These are phyloP conservation scores for Pontoporia blainvillei DNA, from an alignment of 2,113 vertebrate species.

Conservation along the genomic window DNA sequence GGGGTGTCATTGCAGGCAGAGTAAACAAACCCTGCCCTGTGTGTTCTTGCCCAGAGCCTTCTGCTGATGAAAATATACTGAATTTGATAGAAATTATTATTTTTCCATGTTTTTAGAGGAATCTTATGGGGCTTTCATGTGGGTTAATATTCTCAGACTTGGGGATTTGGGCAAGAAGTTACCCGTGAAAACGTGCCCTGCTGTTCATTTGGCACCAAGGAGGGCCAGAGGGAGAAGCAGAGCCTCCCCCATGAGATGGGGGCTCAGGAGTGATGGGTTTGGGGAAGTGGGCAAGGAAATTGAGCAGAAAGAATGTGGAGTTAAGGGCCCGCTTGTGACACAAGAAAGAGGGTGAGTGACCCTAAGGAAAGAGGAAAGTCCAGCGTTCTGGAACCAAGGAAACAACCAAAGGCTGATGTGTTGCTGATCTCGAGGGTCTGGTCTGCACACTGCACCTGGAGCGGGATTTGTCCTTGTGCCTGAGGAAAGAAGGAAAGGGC, in stretches of 20 bases:
- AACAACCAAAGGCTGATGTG: accelerated
- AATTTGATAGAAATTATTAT: background rate
- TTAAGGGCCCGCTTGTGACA: too few relatives aligned
- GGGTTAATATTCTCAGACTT: background rate
- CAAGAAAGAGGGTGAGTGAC: too few relatives aligned
- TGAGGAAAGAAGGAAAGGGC: background rate
- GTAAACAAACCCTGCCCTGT: accelerated
- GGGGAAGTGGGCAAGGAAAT: too few relatives aligned
- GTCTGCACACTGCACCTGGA: accelerated
- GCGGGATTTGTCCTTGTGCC: accelerated
- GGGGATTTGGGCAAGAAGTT: background rate
- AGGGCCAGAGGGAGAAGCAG: too few relatives aligned
- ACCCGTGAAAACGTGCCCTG: background rate
- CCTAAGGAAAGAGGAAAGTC: too few relatives aligned
- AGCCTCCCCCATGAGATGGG: accelerated
- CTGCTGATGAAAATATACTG: background rate
- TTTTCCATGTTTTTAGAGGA: background rate
- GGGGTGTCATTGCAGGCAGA: accelerated
- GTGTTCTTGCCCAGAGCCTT: background rate
- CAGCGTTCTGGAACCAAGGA: background rate
- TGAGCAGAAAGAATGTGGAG: background rate
- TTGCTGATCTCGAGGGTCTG: accelerated
- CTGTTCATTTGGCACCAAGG: accelerated
- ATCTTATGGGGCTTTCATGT: accelerated
- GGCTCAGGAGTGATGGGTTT: background rate